A percentile compares a stretch with the other conserved stretches of the same genome.
These are phyloP conservation scores for Phasianus colchicus DNA, from an alignment of 2,113 vertebrate species.

Conservation along the genomic window DNA sequence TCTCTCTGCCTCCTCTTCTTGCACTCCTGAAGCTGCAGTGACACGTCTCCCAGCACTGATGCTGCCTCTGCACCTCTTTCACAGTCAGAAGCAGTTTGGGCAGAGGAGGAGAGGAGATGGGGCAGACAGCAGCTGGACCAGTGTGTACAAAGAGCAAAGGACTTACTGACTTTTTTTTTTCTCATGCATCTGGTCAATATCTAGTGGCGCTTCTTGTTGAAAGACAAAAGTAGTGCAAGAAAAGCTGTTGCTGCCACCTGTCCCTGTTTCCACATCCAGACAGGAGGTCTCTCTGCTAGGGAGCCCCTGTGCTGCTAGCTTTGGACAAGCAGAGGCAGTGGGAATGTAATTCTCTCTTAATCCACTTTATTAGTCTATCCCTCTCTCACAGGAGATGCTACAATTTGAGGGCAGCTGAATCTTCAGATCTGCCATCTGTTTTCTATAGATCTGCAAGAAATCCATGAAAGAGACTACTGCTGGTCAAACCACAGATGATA, in stretches of 20 bases:
- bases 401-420: constrained; percentile 6
- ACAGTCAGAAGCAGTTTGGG: background rate
- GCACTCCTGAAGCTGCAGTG: background rate
- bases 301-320: background rate
- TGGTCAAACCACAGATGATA: background rate
- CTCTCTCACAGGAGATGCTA: background rate
- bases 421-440: constrained; percentile 25
- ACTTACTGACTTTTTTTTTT: background rate
- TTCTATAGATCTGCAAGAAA: background rate
- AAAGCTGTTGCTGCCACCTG: background rate
- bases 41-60: background rate
- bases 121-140: background rate
- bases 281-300: background rate
- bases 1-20: background rate
- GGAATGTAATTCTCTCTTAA: background rate
- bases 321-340: background rate
- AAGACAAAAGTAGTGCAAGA: background rate
- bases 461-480: background rate
- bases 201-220: background rate
- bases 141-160: background rate
- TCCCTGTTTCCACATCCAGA: background rate
- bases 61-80: background rate
- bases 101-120: background rate
- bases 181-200: background rate
- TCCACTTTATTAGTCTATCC: background rate